phyloP scores from a whole-genome alignment of 2,888 invertebrate genomes.

The Apantesis nais region DNA sequence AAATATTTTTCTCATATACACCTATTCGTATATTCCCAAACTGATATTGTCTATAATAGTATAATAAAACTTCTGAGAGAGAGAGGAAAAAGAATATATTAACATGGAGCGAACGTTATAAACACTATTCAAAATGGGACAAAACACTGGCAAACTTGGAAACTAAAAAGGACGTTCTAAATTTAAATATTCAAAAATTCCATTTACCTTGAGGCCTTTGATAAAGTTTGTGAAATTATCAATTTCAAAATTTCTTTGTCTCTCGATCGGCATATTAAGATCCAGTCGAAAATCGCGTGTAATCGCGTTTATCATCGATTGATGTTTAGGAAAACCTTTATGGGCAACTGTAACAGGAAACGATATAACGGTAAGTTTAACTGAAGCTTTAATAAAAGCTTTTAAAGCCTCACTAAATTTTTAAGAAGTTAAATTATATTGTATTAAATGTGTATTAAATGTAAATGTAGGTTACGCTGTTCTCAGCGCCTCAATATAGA shows the following conservation, averaged over 20 bases:
- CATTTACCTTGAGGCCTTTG: conserved; percentile 74
- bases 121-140: neutral
- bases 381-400: neutral
- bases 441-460: too few relatives aligned
- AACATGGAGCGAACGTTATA: too few relatives aligned
- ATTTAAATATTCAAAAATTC: neutral
- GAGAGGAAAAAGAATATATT: neutral
- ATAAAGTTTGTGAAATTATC: conserved; percentile 69
- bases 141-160: neutral
- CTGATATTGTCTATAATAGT: too few relatives aligned
- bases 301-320: conserved; percentile 77
- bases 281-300: conserved; percentile 60
- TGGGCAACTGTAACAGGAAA: conserved; percentile 87
- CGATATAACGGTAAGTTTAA: neutral
- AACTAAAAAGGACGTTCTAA: neutral
- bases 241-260: conserved; percentile 50
- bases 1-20: neutral
- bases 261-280: conserved; percentile 51
- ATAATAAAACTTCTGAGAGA: neutral
- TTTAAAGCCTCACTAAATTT: neutral
- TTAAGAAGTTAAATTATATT: too few relatives aligned
- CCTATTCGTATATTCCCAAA: too few relatives aligned
- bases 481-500: too few relatives aligned
- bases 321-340: conserved; percentile 90
- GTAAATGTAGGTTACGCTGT: too few relatives aligned